Conservation (phyloP, 2,888 invertebrate species). For the Tuta absoluta region DNA sequence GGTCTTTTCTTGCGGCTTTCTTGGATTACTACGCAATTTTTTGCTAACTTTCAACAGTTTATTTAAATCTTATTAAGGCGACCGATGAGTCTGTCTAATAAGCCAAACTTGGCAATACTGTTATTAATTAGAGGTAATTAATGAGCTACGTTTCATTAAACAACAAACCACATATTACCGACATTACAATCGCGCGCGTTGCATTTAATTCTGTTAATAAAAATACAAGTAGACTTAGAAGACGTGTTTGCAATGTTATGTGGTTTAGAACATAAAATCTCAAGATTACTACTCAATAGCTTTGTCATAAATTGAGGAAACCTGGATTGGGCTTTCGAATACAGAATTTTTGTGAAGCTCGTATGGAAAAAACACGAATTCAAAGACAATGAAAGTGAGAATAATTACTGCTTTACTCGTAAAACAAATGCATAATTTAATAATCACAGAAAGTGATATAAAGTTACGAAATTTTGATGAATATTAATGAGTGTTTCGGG, state of each 20-base stretch:
- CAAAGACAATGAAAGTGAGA: not conserved
- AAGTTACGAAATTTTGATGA: constrained; percentile 14
- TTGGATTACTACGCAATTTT: constrained; percentile 31
- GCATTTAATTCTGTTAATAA: not conserved
- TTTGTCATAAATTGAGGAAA: not conserved
- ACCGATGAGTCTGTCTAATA: not conserved
- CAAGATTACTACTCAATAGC: not conserved
- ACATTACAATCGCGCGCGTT: not conserved
- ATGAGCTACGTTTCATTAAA: constrained; percentile 15
- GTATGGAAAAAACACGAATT: not conserved
- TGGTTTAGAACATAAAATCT: not conserved
- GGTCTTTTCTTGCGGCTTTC: constrained; percentile 14
- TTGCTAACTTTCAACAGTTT: constrained; percentile 33
- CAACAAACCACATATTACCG: not conserved
- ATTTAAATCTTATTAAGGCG: constrained; percentile 27
- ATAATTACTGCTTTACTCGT: not conserved
- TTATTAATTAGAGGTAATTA: constrained; percentile 7
- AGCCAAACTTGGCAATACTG: not conserved
- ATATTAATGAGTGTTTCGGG: not conserved
- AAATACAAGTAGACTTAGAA: not conserved
- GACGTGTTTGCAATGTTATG: not conserved
- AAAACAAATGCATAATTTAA: constrained; percentile 1
- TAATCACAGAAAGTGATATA: constrained; percentile 3
- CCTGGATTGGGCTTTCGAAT: too few relatives aligned
- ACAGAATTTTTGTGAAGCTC: not conserved